Conservation (phyloP, 2,113 vertebrate genomes). For the Hydropotes inermis region DNA sequence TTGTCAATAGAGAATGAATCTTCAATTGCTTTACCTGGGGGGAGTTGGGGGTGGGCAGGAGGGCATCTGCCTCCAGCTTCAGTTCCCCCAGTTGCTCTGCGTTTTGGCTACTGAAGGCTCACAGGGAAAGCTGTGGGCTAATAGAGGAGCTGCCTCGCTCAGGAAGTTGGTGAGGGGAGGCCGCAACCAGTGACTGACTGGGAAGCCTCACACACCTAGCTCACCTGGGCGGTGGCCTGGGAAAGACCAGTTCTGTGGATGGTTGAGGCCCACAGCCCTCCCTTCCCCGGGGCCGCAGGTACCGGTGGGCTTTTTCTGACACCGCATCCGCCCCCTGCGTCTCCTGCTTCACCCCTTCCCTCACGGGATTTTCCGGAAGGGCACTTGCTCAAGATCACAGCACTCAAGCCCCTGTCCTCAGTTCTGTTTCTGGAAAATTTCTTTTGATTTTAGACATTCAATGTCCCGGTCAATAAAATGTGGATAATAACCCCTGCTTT, state of each 20-base stretch:
- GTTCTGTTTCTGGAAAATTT: background rate
- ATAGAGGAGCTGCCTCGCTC: background rate
- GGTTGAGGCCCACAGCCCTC: background rate
- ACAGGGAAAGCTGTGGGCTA: background rate
- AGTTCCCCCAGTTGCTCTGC: background rate
- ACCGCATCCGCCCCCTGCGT: background rate
- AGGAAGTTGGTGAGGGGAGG: background rate
- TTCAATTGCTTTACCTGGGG: background rate
- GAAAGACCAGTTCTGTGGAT: background rate
- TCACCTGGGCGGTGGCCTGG: too few species aligned
- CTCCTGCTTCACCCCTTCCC: background rate
- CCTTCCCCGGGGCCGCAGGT: fast-evolving
- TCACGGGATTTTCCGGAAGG: background rate
- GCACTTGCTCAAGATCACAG: background rate
- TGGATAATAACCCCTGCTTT: background rate
- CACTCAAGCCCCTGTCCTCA: background rate
- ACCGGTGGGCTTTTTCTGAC: background rate
- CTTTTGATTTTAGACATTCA: background rate
- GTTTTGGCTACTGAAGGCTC: background rate
- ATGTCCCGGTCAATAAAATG: background rate
- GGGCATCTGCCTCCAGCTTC: background rate
- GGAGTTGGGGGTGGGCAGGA: background rate
- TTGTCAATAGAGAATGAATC: background rate
- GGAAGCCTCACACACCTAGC: background rate
- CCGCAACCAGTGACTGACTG: background rate